Conservation (phyloP, 2,797 vertebrate genomes). For the Rallus crepitans region DNA sequence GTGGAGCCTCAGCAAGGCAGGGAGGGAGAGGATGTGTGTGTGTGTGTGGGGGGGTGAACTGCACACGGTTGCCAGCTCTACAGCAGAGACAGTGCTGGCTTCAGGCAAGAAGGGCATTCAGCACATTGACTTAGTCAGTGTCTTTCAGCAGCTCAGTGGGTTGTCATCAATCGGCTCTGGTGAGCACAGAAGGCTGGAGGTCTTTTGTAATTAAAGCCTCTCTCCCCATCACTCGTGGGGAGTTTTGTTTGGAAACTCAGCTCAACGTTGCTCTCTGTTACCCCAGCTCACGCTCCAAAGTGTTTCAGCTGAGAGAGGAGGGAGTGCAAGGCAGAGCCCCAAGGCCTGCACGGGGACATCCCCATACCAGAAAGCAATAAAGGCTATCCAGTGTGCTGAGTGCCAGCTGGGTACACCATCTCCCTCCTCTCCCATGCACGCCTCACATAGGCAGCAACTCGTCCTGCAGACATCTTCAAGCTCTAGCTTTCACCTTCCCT, state of each 20-base stretch:
- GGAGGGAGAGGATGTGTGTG: neutral
- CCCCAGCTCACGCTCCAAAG: neutral
- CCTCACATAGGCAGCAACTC: neutral
- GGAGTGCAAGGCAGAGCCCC: neutral
- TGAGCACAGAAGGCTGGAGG: neutral
- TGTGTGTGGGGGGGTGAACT: neutral
- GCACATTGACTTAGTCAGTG: neutral
- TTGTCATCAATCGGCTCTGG: neutral
- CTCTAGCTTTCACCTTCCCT: neutral
- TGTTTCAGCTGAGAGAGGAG: neutral
- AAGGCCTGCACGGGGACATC: rapidly evolving
- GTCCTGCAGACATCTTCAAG: neutral
- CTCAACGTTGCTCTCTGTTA: neutral
- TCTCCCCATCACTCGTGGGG: neutral
- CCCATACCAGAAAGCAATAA: neutral
- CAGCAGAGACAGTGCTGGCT: neutral
- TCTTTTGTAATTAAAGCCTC: neutral
- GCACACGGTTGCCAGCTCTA: neutral
- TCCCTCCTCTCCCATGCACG: neutral
- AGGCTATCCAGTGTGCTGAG: neutral
- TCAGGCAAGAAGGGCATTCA: neutral
- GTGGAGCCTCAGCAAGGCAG: conserved; percentile 44
- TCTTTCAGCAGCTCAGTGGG: neutral
- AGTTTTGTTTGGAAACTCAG: neutral
- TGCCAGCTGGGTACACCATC: rapidly evolving